Conservation (phyloP, 2,888 invertebrate species). For the Pterostichus niger region DNA sequence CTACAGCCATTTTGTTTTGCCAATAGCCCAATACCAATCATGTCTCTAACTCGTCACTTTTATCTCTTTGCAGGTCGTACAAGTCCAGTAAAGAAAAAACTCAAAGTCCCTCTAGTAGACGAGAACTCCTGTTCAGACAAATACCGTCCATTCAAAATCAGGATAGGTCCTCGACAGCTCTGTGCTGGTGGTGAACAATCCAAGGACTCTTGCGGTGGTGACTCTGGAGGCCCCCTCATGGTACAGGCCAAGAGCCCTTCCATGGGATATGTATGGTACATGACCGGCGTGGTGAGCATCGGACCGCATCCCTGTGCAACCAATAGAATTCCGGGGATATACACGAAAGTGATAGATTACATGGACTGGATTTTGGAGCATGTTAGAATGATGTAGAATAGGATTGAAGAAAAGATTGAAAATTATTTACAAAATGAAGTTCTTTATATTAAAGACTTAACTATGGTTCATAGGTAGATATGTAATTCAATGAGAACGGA, state of each 20-base stretch:
- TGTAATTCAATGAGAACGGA: no score
- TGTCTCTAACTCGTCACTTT: no score
- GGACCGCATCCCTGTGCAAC: conserved; percentile 83
- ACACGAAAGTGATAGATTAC: conserved; percentile 82
- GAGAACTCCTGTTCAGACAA: conserved; percentile 44
- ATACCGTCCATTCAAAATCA: conserved; percentile 77
- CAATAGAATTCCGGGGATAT: conserved; percentile 84
- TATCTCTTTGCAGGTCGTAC: not conserved
- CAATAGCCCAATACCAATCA: no score
- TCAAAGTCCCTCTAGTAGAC: conserved; percentile 66
- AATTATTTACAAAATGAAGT: conserved; percentile 6
- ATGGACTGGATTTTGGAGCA: conserved; percentile 81
- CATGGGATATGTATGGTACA: conserved; percentile 79
- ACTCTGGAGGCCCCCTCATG: conserved; percentile 90
- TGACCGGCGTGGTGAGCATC: conserved; percentile 84
- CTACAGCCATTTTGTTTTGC: no score
- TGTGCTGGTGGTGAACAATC: conserved; percentile 85
- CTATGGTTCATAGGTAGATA: no score
- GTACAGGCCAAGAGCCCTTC: conserved; percentile 73
- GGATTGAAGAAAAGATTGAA: not conserved
- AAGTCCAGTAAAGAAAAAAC: conserved; percentile 67
- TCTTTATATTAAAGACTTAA: no score
- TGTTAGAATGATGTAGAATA: conserved; percentile 68
- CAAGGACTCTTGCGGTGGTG: conserved; percentile 86
- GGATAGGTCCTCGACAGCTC: conserved; percentile 80